phyloP scores from a whole-genome alignment of 2,113 vertebrate genomes.

The Odobenus rosmarus region DNA sequence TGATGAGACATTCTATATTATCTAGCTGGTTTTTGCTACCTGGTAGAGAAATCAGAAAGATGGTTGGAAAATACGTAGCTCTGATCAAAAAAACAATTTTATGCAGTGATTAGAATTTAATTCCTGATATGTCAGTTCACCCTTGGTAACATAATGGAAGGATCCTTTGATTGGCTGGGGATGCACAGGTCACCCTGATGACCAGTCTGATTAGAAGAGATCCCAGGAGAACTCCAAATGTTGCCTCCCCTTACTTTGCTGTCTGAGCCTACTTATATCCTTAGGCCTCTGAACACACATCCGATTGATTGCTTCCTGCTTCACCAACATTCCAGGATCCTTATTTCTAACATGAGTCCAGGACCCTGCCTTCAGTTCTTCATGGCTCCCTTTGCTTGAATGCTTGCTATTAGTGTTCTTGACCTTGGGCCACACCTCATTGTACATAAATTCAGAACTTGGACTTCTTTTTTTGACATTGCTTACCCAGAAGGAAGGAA shows the following conservation, averaged over 20 bases:
- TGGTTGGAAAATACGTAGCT: neutral
- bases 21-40: neutral
- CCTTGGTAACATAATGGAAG: neutral
- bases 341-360: neutral
- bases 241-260: neutral
- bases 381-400: neutral
- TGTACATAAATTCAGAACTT: neutral
- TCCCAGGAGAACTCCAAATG: neutral
- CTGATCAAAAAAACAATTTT: neutral
- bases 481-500: neutral
- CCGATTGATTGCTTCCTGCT: neutral
- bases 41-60: neutral
- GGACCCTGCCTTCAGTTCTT: neutral
- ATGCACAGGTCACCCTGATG: neutral
- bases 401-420: neutral
- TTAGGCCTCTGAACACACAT: neutral
- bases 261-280: neutral
- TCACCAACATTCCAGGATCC: neutral
- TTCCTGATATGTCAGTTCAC: neutral
- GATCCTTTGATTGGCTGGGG: neutral
- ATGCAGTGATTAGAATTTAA: neutral
- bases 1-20: neutral
- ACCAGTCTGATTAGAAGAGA: neutral
- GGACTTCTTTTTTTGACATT: neutral
- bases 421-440: neutral